Conservation (phyloP, 2,888 invertebrate species). For the Gastracanthus pulcherrimus region DNA sequence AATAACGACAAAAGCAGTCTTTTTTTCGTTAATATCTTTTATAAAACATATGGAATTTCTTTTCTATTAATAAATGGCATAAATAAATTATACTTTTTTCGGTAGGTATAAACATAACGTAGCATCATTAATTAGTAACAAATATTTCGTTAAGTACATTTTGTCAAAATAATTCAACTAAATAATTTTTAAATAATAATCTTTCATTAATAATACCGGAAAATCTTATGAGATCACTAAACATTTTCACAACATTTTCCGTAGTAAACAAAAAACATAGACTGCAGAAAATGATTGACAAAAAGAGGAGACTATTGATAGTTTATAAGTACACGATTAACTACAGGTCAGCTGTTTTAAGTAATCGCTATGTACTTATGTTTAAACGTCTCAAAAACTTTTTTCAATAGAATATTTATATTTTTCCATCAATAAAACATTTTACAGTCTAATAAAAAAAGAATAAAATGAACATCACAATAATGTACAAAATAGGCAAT, state of each 20-base stretch:
- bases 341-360: not conserved
- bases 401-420: constrained; percentile 35
- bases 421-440: constrained; percentile 53
- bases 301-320: not conserved
- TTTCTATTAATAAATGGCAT: constrained; percentile 18
- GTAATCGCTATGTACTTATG: not conserved
- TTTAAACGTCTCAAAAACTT: constrained; percentile 14
- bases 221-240: constrained; percentile 43
- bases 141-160: constrained; percentile 40
- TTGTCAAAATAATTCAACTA: constrained; percentile 33
- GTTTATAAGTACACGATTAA: constrained; percentile 6
- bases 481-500: constrained; percentile 46
- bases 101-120: constrained; percentile 36
- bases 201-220: not conserved
- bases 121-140: constrained; percentile 39
- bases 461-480: constrained; percentile 53
- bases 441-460: constrained; percentile 49
- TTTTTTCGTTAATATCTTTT: constrained; percentile 43
- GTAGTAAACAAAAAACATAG: constrained; percentile 36
- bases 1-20: constrained; percentile 53
- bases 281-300: constrained; percentile 24
- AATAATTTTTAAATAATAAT: constrained; percentile 41
- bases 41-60: constrained; percentile 10
- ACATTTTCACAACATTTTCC: constrained; percentile 32
- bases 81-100: constrained; percentile 48